These are phyloP conservation scores for Catharus ustulatus DNA, from an alignment of 2,797 vertebrate species.

Conservation along the genomic window DNA sequence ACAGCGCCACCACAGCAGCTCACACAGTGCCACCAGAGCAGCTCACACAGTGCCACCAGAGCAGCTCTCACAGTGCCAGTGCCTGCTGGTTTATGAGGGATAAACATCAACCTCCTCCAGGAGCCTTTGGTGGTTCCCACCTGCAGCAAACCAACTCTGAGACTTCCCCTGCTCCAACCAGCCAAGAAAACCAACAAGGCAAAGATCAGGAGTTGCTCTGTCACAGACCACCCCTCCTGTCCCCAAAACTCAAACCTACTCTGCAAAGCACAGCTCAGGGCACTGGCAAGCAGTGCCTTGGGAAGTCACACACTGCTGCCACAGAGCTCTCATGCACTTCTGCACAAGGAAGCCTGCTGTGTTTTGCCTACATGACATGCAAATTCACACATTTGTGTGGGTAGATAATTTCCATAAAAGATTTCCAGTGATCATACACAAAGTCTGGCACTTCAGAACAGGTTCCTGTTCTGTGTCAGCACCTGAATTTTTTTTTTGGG, in stretches of 20 bases:
- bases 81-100: background rate
- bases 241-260: background rate
- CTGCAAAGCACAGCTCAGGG: background rate
- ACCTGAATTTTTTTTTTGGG: background rate
- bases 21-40: too few species aligned
- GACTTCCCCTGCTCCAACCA: background rate
- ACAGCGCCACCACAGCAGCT: background rate
- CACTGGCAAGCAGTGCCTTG: background rate
- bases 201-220: background rate
- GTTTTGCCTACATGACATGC: background rate
- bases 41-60: background rate
- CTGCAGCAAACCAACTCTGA: background rate
- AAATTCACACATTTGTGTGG: background rate
- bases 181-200: background rate
- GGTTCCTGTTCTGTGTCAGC: background rate
- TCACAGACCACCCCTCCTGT: accelerated
- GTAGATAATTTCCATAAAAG: background rate
- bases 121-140: background rate
- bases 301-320: background rate
- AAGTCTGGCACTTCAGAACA: background rate
- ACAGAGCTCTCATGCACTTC: accelerated
- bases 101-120: accelerated
- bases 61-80: background rate
- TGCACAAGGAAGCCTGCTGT: background rate
- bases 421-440: background rate